phyloP scores from a whole-genome alignment of 2,113 vertebrate genomes.

The Atractosteus spatula region DNA sequence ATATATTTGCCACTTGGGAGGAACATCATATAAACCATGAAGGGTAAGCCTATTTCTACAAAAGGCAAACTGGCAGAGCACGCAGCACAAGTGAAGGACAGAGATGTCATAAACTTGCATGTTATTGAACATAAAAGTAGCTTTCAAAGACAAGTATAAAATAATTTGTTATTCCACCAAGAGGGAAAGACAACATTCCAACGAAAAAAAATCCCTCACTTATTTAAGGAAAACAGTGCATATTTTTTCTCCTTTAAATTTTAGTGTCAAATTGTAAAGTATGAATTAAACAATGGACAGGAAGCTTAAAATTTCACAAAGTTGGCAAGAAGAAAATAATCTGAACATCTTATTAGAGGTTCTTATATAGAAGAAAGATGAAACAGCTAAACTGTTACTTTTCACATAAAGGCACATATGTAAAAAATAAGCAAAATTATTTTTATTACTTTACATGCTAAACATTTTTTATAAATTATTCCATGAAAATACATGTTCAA shows the following conservation, averaged over 20 bases:
- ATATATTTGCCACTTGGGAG: conserved; percentile 8
- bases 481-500: too few relatives aligned
- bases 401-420: too few relatives aligned
- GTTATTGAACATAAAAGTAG: not conserved
- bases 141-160: not conserved
- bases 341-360: too few relatives aligned
- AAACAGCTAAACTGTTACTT: too few relatives aligned
- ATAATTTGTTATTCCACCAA: not conserved
- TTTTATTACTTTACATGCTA: too few relatives aligned
- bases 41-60: conserved; percentile 15
- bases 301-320: too few relatives aligned
- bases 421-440: too few relatives aligned
- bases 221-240: not conserved
- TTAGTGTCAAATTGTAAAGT: too few relatives aligned
- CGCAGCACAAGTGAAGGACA: not conserved
- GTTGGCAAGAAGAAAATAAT: too few relatives aligned
- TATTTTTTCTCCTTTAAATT: conserved; percentile 6
- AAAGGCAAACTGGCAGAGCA: not conserved
- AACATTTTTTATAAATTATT: too few relatives aligned
- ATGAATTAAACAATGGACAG: too few relatives aligned
- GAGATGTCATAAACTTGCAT: not conserved
- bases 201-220: not conserved
- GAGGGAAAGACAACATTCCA: not conserved
- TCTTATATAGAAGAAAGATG: too few relatives aligned
- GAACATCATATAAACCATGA: conserved; percentile 10